phyloP scores from a whole-genome alignment of 1,140 invertebrate genomes.

The Steinernema feltiae region DNA sequence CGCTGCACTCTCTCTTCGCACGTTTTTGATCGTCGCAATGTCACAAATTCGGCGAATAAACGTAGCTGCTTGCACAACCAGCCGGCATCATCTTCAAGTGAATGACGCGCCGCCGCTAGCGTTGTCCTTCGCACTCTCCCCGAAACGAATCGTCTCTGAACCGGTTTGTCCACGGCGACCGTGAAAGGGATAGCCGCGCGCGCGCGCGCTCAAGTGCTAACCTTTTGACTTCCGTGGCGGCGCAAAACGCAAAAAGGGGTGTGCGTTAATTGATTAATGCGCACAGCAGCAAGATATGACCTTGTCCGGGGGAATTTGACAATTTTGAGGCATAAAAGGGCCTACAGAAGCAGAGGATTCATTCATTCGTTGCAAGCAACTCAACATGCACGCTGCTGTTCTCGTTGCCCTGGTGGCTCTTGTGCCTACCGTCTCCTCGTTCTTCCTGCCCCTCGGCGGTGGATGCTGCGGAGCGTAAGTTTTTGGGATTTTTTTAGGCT shows the following conservation, averaged over 20 bases:
- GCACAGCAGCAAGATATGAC: neutral
- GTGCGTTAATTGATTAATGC: conserved; percentile 10
- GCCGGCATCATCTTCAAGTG: too few relatives aligned
- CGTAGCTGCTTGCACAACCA: too few relatives aligned
- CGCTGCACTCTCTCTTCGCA: too few relatives aligned
- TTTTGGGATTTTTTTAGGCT: neutral
- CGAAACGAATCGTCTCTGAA: neutral
- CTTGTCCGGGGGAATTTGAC: neutral
- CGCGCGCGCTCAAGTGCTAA: neutral
- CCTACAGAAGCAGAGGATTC: neutral
- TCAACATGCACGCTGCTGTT: neutral
- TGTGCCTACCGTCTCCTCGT: neutral
- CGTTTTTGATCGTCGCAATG: neutral
- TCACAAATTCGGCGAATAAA: neutral
- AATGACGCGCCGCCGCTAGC: too few relatives aligned
- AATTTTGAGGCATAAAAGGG: neutral
- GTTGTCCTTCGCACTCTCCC: neutral
- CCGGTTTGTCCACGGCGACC: neutral
- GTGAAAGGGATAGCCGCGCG: neutral
- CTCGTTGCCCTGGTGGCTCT: conserved; percentile 2
- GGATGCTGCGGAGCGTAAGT: conserved; percentile 13
- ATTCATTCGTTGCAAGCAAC: conserved; percentile 14
- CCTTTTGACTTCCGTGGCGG: neutral
- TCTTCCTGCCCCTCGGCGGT: conserved; percentile 4
- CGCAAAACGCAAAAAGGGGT: neutral